A percentile compares a stretch with the other conserved stretches of the same genome.
These are phyloP conservation scores for Callaeas wilsoni DNA, from an alignment of 2,113 vertebrate species.

Conservation along the genomic window DNA sequence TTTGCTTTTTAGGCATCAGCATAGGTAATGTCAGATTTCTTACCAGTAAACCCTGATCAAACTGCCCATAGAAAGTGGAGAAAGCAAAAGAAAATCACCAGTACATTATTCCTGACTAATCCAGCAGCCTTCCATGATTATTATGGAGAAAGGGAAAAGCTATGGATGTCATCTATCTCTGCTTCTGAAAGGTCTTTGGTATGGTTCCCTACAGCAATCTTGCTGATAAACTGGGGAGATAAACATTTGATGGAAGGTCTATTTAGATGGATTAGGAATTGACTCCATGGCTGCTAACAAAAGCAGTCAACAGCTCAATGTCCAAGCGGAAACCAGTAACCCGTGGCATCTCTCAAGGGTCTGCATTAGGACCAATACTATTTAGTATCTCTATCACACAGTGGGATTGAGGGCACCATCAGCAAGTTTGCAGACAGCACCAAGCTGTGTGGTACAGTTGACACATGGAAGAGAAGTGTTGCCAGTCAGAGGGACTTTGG, in stretches of 20 bases:
- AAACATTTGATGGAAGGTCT: not conserved
- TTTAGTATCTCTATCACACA: not conserved
- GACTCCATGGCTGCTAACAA: not conserved
- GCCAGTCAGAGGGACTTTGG: not conserved
- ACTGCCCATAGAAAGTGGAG: not conserved
- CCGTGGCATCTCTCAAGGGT: not conserved
- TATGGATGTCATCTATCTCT: not conserved
- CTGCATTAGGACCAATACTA: not conserved
- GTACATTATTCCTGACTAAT: not conserved
- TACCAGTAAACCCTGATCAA: not conserved
- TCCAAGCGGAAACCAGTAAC: not conserved
- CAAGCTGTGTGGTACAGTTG: not conserved
- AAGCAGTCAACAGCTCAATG: not conserved
- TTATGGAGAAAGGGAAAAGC: not conserved
- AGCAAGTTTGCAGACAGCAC: not conserved
- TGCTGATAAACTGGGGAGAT: not conserved
- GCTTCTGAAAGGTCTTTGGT: not conserved
- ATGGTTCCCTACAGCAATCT: not conserved
- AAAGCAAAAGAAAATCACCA: not conserved
- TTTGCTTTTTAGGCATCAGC: not conserved
- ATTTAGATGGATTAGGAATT: not conserved
- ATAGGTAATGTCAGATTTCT: not conserved
- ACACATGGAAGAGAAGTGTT: not conserved
- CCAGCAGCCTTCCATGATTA: not conserved
- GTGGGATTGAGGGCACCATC: not conserved